A percentile compares a stretch with the other conserved stretches of the same genome.
Evolutionary conservation across 2,113 vertebrate species (phyloP).

Genomic region (Ptychochromis oligacanthus): DNA sequence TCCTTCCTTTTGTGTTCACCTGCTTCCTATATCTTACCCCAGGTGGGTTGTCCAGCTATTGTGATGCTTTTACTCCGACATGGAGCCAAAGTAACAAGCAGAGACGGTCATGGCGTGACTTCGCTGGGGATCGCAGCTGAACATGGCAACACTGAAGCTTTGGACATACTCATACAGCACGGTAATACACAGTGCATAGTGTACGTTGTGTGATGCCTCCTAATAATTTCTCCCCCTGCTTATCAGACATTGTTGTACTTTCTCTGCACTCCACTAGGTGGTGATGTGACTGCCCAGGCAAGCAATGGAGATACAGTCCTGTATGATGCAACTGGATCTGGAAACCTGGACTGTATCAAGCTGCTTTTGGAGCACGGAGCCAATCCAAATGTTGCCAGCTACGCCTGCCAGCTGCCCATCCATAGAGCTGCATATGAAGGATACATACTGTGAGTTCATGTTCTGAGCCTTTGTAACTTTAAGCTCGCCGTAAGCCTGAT

Average conservation of each 20-base stretch:
- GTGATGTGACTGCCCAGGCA: constrained; percentile 83
- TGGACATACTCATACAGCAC: constrained; percentile 86
- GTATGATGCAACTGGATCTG: constrained; percentile 86
- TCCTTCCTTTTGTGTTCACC: background rate
- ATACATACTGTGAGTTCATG: constrained; percentile 85
- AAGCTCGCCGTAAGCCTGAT: background rate
- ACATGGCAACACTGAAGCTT: constrained; percentile 80
- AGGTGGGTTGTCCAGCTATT: constrained; percentile 81
- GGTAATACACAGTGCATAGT: constrained; percentile 62
- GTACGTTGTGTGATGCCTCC: background rate
- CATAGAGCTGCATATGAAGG: constrained; percentile 87
- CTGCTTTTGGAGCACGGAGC: constrained; percentile 87
- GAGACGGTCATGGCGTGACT: constrained; percentile 83
- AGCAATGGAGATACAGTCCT: constrained; percentile 83
- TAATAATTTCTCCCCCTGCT: background rate
- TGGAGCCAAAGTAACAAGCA: constrained; percentile 77
- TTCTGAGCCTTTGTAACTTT: background rate
- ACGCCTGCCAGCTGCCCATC: constrained; percentile 85
- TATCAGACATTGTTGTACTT: background rate
- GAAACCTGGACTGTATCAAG: constrained; percentile 85
- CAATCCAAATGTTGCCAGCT: constrained; percentile 84
- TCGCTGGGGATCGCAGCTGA: constrained; percentile 85
- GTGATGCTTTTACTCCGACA: constrained; percentile 83
- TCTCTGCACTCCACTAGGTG: constrained; percentile 76
- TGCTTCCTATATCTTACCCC: background rate